phyloP scores from a whole-genome alignment of 92 coral and sea anemone species.

The Meandrina meandrites region DNA sequence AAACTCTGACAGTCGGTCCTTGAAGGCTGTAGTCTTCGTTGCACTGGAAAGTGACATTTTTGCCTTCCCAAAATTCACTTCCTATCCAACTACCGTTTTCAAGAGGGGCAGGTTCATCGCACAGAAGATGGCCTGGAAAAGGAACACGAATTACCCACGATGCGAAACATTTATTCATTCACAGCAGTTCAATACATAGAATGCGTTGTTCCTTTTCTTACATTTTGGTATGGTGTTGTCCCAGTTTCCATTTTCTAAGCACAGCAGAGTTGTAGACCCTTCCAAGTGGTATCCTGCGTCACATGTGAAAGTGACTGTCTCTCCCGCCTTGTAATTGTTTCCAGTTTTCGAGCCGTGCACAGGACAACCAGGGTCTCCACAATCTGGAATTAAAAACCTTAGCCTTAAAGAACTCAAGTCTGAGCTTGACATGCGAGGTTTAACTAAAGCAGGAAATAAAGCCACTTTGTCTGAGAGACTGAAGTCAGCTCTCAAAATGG shows the following conservation, averaged over 20 bases:
- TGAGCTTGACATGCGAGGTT: too few relatives aligned
- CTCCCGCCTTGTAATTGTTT: constrained; percentile 77
- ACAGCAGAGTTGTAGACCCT: constrained; percentile 71
- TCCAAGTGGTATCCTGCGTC: constrained; percentile 76
- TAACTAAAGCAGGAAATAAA: too few relatives aligned
- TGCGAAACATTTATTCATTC: too few relatives aligned
- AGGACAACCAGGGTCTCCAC: constrained; percentile 77
- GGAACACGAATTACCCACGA: not conserved
- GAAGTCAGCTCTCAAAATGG: too few relatives aligned
- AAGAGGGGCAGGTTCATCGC: constrained; percentile 54
- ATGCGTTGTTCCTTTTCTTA: constrained; percentile 9
- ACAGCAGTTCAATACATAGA: not conserved
- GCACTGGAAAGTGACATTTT: constrained; percentile 56
- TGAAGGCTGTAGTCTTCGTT: constrained; percentile 67
- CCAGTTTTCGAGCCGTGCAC: constrained; percentile 69
- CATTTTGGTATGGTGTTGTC: constrained; percentile 70
- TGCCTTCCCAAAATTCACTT: constrained; percentile 63
- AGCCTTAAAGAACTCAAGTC: too few relatives aligned
- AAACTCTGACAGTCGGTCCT: constrained; percentile 51
- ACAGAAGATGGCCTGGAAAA: constrained; percentile 60
- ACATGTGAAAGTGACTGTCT: constrained; percentile 70
- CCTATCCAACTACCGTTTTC: constrained; percentile 69
- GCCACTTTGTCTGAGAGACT: too few relatives aligned
- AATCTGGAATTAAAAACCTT: too few relatives aligned
- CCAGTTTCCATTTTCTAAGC: constrained; percentile 77